phyloP scores from a whole-genome alignment of 2,113 vertebrate species.

The Micromys minutus region DNA sequence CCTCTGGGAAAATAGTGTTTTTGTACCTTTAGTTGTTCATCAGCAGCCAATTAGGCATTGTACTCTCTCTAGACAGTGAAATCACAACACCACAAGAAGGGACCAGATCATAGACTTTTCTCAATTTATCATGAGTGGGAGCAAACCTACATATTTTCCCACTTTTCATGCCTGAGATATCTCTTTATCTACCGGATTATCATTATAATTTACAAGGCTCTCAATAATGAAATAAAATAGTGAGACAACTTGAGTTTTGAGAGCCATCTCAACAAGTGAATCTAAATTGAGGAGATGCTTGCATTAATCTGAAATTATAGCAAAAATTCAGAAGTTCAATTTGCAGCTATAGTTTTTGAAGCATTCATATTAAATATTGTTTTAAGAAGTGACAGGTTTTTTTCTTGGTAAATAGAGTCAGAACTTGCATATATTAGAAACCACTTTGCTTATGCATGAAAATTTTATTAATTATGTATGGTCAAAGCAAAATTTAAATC shows the following conservation, averaged over 20 bases:
- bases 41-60: neutral
- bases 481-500: neutral
- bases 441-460: neutral
- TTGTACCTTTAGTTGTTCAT: neutral
- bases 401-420: too few relatives aligned
- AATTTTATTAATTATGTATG: neutral
- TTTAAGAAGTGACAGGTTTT: neutral
- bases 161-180: neutral
- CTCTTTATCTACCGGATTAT: neutral
- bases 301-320: neutral
- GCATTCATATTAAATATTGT: neutral
- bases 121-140: neutral
- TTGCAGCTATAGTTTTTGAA: neutral
- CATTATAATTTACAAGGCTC: neutral
- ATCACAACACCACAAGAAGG: too few relatives aligned
- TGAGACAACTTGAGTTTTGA: neutral
- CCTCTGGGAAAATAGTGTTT: neutral
- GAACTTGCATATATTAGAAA: neutral
- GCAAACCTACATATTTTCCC: fast-evolving
- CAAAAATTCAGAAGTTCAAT: neutral
- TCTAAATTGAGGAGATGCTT: neutral
- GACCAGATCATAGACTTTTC: neutral
- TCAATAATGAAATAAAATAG: neutral
- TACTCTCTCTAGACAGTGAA: neutral
- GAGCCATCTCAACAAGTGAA: neutral